Percentiles rank a stretch among this genome's conserved stretches.
Conservation (phyloP, 92 coral and sea anemone genomes). For the Porites rus region DNA sequence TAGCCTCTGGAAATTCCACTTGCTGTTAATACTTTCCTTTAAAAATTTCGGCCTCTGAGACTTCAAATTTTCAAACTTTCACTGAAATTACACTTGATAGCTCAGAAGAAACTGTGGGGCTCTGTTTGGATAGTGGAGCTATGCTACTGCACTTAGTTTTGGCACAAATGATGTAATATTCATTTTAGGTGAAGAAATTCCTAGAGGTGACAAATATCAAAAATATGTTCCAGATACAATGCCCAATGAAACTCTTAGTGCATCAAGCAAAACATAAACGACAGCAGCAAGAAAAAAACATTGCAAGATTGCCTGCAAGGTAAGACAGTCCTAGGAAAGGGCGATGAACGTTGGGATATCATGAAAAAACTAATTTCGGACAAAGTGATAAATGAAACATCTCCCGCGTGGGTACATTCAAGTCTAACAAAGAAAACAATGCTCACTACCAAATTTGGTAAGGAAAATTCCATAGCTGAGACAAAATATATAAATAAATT, state of each 20-base stretch:
- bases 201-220: not conserved
- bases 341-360: not conserved
- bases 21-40: too few species aligned
- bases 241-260: not conserved
- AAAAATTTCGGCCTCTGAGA: too few species aligned
- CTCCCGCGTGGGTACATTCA: not conserved
- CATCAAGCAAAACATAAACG: not conserved
- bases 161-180: not conserved
- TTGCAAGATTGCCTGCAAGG: not conserved
- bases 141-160: not conserved
- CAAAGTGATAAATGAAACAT: not conserved
- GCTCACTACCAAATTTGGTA: conserved; percentile 18
- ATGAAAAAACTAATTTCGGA: not conserved
- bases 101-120: too few species aligned
- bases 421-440: conserved; percentile 6
- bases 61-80: too few species aligned
- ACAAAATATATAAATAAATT: conserved; percentile 17
- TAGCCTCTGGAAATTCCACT: too few species aligned
- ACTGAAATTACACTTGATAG: too few species aligned
- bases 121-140: not conserved
- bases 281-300: not conserved
- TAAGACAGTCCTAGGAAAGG: not conserved
- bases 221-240: not conserved
- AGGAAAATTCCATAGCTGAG: not conserved
- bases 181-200: not conserved